Evolutionary conservation across 1,140 invertebrate species (phyloP), one percentile per base, ranked within the genome.

Genomic region (Uloborus diversus): DNA sequence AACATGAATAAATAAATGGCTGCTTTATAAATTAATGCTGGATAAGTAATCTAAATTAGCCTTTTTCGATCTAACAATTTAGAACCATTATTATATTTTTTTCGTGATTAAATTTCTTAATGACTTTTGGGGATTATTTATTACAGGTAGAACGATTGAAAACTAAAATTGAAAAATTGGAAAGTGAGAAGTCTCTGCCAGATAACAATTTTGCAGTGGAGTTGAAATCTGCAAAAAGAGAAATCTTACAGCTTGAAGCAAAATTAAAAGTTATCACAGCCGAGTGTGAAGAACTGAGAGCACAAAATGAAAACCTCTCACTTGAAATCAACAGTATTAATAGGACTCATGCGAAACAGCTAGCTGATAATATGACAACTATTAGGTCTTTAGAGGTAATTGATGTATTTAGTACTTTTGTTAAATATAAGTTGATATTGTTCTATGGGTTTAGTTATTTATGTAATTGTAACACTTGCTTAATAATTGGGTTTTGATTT

Each of bases 201-300:
- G 0, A 35, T 1, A 57, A 79, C n/a, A n/a, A 33, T 1, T 79
- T 59, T 61, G 64, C 65, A 33, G 3, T 69, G 1, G 64, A 79
- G 25, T 33, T 79, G 20, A 79, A 79, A 33, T 68, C 53, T 25
- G 65, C 76, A 5, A 69, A 69, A 3, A 7, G 56, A 25, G 76
- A 79, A 59, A 27, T 79, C 5, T 17, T 59, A 20, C 62, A 68
- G 1, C n/a, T 79, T 23, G 59, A 57, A 49, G 32, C 53, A 7
- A 68, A 61, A 33, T 14, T 69, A n/a, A 79, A 69, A 35, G 76
- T n/a, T 59, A 23, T 69, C 4, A 64, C 33, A 17, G 25, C 76
- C n/a, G 76, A 79, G 51, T 79, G 76, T 79, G 76, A 79, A 59
- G 76, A 79, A n/a, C 35, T 79, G 27, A 9, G 64, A 17, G 56